These are phyloP conservation scores for Troglohyphantes excavatus DNA, from an alignment of 2,888 invertebrate genomes.

Conservation along the genomic window DNA sequence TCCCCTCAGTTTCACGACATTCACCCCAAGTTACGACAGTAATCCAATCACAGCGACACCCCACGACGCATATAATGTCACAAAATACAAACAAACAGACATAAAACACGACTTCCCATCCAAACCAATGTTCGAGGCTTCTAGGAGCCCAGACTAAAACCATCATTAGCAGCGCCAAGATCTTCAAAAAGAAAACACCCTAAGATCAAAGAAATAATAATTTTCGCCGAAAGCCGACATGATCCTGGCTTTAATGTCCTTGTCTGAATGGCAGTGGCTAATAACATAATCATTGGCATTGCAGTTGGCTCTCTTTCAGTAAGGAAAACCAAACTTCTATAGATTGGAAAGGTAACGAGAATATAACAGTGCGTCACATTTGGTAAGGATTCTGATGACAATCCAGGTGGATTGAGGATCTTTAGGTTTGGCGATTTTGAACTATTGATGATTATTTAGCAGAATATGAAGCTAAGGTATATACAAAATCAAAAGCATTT, in stretches of 20 bases:
- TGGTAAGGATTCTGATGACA: no score
- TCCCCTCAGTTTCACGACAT: neutral
- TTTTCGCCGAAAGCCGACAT: neutral
- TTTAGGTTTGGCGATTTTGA: no score
- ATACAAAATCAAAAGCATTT: no score
- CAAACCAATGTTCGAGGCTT: neutral
- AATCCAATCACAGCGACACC: neutral
- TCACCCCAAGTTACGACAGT: neutral
- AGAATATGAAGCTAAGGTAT: no score
- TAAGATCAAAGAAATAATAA: neutral
- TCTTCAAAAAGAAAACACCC: neutral
- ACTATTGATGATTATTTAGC: no score
- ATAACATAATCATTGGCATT: no score
- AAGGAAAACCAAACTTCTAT: no score
- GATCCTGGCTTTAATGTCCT: neutral
- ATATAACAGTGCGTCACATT: no score
- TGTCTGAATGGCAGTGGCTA: neutral
- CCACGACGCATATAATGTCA: neutral
- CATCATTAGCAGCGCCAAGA: neutral
- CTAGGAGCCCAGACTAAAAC: neutral
- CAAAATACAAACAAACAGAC: neutral
- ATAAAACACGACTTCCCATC: neutral
- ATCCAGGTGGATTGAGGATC: no score
- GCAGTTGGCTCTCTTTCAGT: no score
- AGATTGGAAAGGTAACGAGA: no score